Base-by-base conservation (phyloP, 1,140 invertebrate genomes). In the Acromyrmex charruanus region DNA sequence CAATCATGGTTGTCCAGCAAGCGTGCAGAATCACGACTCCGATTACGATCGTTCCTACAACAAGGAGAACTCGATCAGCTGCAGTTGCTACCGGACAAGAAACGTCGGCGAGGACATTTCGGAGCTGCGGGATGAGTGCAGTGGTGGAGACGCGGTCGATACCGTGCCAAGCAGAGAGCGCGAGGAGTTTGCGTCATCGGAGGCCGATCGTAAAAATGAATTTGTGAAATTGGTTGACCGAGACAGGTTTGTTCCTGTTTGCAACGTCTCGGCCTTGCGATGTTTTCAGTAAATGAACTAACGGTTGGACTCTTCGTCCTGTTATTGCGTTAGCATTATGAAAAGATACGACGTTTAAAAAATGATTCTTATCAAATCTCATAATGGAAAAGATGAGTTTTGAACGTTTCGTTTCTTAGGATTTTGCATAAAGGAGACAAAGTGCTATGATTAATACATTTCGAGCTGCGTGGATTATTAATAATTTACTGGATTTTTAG, bases 31-130 rank as follows among this genome's bases (percentile, higher is more conserved):
- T 21, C 55, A 35, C 58, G 49, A 69, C 69, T 71, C 49, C 2
- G 53, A 61, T 69, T 69, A 66, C 4, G 55, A 59, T 2, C 14
- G 18, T 35, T 86, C 16, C 18, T 72, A 25, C n/a, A 14, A 25
- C 31, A 79, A 68, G 59, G 82, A 80, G 59, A 85, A 65, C 63
- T 82, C 85, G 75, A 87, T 86, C 80, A 86, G 77, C 44, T 91
- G 90, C 71, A 88, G 71, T 81, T 91, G 88, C 51, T 87, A 86
- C 31, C 86, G 81, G 35, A 69, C 85, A 59, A 69, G 86, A 68
- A 88, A 87, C 79, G 63, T 21, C 2, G 66, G 49, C 49, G 65
- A 71, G 53, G 39, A 53, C 25, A 71, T 63, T 77, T 55, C 28
- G 44, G 85, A 44, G 69, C 44, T 55, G 28, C 39, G 44, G 61